Evolutionary conservation across 2,888 invertebrate genomes (phyloP).

Genomic region (Andrena marginata): DNA sequence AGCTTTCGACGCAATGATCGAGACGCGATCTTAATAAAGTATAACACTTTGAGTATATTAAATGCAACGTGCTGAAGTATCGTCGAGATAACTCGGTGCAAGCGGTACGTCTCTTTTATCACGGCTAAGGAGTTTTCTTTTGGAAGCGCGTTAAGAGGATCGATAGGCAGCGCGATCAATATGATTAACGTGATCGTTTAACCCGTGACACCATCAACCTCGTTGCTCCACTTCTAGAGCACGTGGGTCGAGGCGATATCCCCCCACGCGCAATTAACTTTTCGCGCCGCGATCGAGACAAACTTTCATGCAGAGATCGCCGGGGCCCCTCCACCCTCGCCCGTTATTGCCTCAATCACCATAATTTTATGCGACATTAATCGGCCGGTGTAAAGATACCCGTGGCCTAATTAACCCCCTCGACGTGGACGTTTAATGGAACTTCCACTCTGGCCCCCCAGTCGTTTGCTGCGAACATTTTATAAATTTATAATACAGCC

Average conservation of each 20-base stretch:
- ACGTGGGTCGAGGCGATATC: conserved; percentile 17
- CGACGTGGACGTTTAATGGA: conserved; percentile 13
- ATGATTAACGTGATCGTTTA: conserved; percentile 11
- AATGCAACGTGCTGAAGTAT: background rate
- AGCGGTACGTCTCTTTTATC: no score
- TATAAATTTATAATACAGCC: no score
- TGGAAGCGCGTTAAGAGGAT: conserved; percentile 12
- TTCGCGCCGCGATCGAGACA: conserved; percentile 13
- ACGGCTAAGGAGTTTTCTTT: background rate
- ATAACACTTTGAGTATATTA: background rate
- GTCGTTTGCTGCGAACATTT: background rate
- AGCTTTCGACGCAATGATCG: background rate
- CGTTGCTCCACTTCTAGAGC: conserved; percentile 4
- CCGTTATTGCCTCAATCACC: conserved; percentile 27
- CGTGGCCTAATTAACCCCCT: conserved; percentile 20
- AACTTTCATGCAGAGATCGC: conserved; percentile 4
- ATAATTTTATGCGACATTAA: conserved; percentile 30
- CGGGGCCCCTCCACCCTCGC: background rate
- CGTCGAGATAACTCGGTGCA: background rate
- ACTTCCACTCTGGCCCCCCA: conserved; percentile 11
- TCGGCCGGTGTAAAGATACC: background rate
- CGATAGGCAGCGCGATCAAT: conserved; percentile 6
- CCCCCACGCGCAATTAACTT: conserved; percentile 36
- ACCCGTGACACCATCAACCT: conserved; percentile 16
- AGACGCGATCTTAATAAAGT: background rate